Conservation (phyloP, 2,113 vertebrate species). For the Pholis gunnellus region DNA sequence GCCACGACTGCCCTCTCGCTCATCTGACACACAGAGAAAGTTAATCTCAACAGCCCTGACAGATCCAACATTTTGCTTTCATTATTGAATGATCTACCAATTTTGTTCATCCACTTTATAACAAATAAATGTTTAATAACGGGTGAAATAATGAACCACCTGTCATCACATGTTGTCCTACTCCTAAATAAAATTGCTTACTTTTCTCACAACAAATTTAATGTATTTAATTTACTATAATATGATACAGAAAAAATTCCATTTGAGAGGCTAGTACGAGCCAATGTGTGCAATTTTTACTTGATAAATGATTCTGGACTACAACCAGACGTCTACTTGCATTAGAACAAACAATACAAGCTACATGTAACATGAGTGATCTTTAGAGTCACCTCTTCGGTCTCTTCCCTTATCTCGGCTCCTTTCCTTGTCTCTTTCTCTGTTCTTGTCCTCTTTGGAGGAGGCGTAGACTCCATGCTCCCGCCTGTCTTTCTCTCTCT, state of each 20-base stretch:
- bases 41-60: neutral
- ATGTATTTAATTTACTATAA: neutral
- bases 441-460: slow-evolving; percentile 92
- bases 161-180: neutral
- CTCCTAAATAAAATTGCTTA: neutral
- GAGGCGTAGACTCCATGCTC: slow-evolving; percentile 96
- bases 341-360: neutral
- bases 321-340: neutral
- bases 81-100: neutral
- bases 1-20: slow-evolving; percentile 86
- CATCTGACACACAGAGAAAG: slow-evolving; percentile 80
- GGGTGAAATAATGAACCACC: neutral
- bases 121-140: neutral
- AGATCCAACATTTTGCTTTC: neutral
- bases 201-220: neutral
- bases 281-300: neutral
- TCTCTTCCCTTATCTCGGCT: slow-evolving; percentile 82
- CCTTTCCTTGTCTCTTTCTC: slow-evolving; percentile 83
- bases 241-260: neutral
- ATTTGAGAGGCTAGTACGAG: neutral
- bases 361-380: neutral
- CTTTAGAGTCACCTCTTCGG: slow-evolving; percentile 80
- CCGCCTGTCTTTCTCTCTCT: slow-evolving; percentile 92
- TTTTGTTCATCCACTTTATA: neutral
- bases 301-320: neutral